Conservation (phyloP, 2,797 vertebrate genomes). For the Emydoidea blandingii region DNA sequence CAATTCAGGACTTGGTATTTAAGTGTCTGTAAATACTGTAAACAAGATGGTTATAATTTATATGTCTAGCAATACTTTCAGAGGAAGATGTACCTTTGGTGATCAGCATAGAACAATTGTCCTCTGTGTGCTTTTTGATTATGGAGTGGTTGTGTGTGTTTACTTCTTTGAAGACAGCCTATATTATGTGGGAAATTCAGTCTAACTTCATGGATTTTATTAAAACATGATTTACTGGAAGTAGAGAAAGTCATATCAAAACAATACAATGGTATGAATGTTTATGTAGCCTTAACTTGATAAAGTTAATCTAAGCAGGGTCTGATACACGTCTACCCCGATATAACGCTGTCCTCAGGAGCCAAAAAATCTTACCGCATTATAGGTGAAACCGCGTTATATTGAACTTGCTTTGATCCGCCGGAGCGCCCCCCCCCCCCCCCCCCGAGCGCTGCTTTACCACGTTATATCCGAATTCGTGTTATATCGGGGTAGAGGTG, state of each 20-base stretch:
- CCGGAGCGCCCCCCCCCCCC: too few relatives aligned
- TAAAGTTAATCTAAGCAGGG: background rate
- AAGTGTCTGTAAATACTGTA: background rate
- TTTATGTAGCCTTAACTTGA: background rate
- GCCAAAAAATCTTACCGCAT: too few relatives aligned
- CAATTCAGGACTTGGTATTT: background rate
- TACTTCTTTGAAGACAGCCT: background rate
- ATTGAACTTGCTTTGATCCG: too few relatives aligned
- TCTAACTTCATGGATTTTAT: background rate
- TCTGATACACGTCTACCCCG: background rate
- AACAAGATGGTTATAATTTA: background rate
- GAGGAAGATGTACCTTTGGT: background rate
- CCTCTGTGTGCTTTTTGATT: background rate
- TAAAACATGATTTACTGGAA: background rate
- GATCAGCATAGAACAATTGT: background rate
- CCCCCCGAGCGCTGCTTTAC: too few relatives aligned
- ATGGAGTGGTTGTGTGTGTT: background rate
- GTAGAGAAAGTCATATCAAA: background rate
- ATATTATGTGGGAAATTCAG: too few relatives aligned
- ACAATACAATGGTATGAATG: background rate
- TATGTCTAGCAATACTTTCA: background rate
- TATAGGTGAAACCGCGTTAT: too few relatives aligned
- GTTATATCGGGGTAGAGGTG: too few relatives aligned
- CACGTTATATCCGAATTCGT: too few relatives aligned
- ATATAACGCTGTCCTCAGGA: too few relatives aligned